phyloP scores from a whole-genome alignment of 2,113 vertebrate species.

The Gymnarchus niloticus region DNA sequence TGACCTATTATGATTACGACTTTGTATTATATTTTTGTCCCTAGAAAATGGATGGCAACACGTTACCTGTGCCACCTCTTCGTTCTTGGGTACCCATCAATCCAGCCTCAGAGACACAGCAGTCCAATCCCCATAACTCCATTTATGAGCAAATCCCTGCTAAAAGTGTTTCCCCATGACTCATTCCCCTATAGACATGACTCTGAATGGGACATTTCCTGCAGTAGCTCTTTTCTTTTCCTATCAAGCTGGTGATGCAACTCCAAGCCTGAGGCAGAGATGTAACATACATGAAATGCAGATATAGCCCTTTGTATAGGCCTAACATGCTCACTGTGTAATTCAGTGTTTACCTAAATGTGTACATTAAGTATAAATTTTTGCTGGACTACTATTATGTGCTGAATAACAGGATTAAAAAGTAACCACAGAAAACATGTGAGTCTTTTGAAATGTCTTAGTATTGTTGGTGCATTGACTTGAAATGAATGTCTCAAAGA shows the following conservation, averaged over 20 bases:
- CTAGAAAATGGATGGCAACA: not conserved
- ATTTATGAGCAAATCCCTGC: slow-evolving; percentile 5
- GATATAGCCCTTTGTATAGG: not conserved
- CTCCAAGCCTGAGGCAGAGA: not conserved
- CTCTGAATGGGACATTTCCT: not conserved
- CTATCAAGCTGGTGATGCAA: not conserved
- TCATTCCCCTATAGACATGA: not conserved
- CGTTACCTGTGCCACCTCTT: not conserved
- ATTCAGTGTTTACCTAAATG: not conserved
- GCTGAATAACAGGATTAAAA: no score
- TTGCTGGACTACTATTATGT: no score
- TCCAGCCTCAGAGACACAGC: not conserved
- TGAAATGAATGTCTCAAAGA: not conserved
- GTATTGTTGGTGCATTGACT: not conserved
- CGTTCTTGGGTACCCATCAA: not conserved
- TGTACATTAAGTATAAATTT: not conserved
- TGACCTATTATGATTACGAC: not conserved
- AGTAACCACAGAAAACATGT: no score
- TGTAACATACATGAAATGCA: not conserved
- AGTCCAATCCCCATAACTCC: not conserved
- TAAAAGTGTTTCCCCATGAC: not conserved
- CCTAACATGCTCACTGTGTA: not conserved
- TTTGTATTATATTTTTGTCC: not conserved
- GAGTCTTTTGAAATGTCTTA: not conserved
- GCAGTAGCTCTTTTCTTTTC: not conserved